Conservation (phyloP, 30 jellyfish, hydroid and myxozoan genomes). For the Calvadosia cruxmelitensis region DNA sequence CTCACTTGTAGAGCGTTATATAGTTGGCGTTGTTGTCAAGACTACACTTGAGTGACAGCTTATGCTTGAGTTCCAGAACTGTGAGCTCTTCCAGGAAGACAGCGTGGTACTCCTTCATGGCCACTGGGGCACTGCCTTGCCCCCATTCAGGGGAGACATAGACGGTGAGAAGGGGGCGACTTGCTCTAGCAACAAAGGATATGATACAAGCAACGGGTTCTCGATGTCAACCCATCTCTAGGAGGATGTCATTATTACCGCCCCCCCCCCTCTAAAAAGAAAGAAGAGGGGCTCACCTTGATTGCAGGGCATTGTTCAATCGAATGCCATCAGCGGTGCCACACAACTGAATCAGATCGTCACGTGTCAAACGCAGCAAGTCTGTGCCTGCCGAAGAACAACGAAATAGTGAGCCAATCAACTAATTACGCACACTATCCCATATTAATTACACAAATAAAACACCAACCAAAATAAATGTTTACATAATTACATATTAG, state of each 20-base stretch:
- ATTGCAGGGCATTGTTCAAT: constrained; percentile 81
- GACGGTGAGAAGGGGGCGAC: constrained; percentile 86
- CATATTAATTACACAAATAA: no score
- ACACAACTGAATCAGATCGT: constrained; percentile 78
- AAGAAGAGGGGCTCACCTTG: constrained; percentile 62
- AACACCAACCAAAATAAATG: no score
- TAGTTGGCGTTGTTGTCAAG: constrained; percentile 41
- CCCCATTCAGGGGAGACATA: constrained; percentile 93
- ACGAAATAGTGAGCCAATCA: no score
- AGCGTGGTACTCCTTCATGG: constrained; percentile 95
- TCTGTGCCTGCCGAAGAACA: constrained; percentile 53
- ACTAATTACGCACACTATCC: no score
- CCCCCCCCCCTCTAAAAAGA: no score
- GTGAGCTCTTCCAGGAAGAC: constrained; percentile 83
- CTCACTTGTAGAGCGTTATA: not conserved
- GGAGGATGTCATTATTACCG: not conserved
- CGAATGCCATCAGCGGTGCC: constrained; percentile 99
- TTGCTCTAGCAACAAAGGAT: constrained; percentile 44
- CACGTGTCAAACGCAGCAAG: constrained; percentile 52
- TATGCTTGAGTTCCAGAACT: constrained; percentile 51
- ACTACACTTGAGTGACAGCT: constrained; percentile 69
- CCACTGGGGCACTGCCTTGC: constrained; percentile 57
- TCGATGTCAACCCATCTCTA: no score
- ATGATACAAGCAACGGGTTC: not conserved
- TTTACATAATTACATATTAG: no score